Base-by-base conservation (phyloP, 2,113 vertebrate species). In the Plotosus lineatus region DNA sequence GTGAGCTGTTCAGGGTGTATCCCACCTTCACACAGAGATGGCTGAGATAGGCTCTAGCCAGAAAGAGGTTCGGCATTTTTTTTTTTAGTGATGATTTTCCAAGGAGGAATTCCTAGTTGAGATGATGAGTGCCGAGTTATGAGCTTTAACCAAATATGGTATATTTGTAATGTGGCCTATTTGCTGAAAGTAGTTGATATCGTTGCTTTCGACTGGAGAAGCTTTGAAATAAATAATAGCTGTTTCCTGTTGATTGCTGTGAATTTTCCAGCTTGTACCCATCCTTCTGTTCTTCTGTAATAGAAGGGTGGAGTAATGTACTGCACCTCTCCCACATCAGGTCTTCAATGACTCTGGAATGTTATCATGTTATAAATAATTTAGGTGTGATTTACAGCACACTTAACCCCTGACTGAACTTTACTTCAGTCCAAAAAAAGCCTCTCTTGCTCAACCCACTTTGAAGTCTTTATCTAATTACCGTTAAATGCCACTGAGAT, bases 401-500 rank as follows among this genome's bases (percentile, higher is more conserved):
- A 51, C 28, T 73, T 36, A 51, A 51, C 46, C 69, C 17, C 69
- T 51, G 19, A 73, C 9, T 73, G 69, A 73, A 73, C 69, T 48
- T 73, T 1, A 0, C 7, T 4, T 21, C 26, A 19, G 8, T 50
- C 28, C 28, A 31, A 31, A 28, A 48, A 23, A 3, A 9, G 0
- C 23, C 48, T 7, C 33, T 44, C 48, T 38, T 19, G 9, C 50
- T 69, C 10, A 3, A 8, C 12, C 36, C 6, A 5, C 63, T 72
- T 58, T 71, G 51, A 58, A 46, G 40, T 31, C 23, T 60, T 46
- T 60, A 36, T 19, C 79, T 85, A 82, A 88, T 83, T 77, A 75
- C 33, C 1, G 10, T 51, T 31, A 33, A 82, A 82, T 75, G 36
- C 84, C 73, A 72, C 53, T 3, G 74, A 74, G 75, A 81, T 75